Base-by-base conservation (phyloP, 92 coral and sea anemone species). In the Plumapathes pennacea region DNA sequence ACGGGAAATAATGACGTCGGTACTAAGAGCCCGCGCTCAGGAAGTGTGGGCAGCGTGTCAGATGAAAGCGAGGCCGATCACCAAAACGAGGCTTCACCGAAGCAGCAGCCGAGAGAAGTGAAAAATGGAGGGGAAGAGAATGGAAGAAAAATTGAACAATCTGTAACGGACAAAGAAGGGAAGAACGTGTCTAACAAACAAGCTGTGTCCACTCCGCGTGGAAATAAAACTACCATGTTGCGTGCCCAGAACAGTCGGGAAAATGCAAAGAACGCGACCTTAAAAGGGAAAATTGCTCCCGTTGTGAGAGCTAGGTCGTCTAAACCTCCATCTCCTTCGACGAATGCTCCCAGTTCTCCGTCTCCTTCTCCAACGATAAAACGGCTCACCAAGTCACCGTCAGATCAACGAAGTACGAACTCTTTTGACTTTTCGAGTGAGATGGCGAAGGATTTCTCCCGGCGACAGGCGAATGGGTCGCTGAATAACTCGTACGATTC, bases 201-300 rank as follows among this genome's bases (percentile, higher is more conserved):
- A 6, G 65, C 80, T 4, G 26, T 65, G 11, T 36, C 83, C 3
- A 38, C 69, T 4, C 96, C 96, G 2, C 90, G 96, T 17, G 90
- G 71, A 0, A 87, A 87, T 61, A 87, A 87, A 40, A 79, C 96
- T 3, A 82, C 96, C 4, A 77, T 83, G 85, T 23, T 87, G 38
- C 60, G 96, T 4, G 96, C 90, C 29, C 64, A 47, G 21, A 82
- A 62, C 33, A 82, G 89, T 54, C 47, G 89, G 2, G 96, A 87
- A 69, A 86, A 83, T 14, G 67, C 48, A 4, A 87, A 83, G 51
- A 71, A 71, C 27, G 56, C 66, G 10, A 24, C 43, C 46, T 39
- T 30, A 32, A 52, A 51, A 38, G 53, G 25, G 32, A 62, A 56
- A 54, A 32, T 53, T n/a, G 46, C 80, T 0, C 43, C 14, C 2